phyloP scores from a whole-genome alignment of 2,888 invertebrate species.

The Branchipolynoe longqiensis region DNA sequence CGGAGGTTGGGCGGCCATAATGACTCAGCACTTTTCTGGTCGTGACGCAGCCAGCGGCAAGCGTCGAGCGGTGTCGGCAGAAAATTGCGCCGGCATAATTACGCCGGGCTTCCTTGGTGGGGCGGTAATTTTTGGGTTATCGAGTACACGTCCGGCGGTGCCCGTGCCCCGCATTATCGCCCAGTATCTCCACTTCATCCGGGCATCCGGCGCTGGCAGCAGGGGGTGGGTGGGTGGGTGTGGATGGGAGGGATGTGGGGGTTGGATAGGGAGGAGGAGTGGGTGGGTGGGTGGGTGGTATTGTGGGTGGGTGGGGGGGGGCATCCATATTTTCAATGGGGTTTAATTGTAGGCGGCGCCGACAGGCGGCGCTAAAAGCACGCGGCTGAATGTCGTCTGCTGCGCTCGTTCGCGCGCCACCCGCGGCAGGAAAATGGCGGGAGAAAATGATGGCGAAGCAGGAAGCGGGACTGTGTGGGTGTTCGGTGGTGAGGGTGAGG shows the following conservation, averaged over 20 bases:
- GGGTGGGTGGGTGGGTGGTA: neutral
- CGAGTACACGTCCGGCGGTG: conserved; percentile 50
- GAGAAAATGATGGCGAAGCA: conserved; percentile 24
- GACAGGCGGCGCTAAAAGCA: conserved; percentile 38
- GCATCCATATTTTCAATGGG: conserved; percentile 52
- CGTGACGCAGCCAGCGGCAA: conserved; percentile 42
- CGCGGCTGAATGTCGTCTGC: conserved; percentile 31
- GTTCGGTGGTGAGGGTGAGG: no score
- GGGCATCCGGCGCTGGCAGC: conserved; percentile 32
- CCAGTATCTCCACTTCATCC: conserved; percentile 49
- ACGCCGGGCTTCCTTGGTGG: conserved; percentile 34
- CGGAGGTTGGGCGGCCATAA: conserved; percentile 42
- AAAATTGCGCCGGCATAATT: conserved; percentile 55
- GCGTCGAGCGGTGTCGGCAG: conserved; percentile 39
- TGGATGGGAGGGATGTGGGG: neutral
- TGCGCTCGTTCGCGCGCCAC: neutral
- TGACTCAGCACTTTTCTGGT: conserved; percentile 52
- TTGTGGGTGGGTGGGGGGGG: neutral
- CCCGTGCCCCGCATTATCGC: conserved; percentile 32
- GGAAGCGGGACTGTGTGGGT: conserved; percentile 1
- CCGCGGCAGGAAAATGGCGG: conserved; percentile 12
- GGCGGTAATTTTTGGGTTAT: conserved; percentile 49
- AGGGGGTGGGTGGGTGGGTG: neutral
- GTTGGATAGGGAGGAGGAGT: no score
- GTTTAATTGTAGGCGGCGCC: conserved; percentile 40